Evolutionary conservation across 2,797 vertebrate genomes (phyloP).

Genomic region (Coracias cyanogaster): DNA sequence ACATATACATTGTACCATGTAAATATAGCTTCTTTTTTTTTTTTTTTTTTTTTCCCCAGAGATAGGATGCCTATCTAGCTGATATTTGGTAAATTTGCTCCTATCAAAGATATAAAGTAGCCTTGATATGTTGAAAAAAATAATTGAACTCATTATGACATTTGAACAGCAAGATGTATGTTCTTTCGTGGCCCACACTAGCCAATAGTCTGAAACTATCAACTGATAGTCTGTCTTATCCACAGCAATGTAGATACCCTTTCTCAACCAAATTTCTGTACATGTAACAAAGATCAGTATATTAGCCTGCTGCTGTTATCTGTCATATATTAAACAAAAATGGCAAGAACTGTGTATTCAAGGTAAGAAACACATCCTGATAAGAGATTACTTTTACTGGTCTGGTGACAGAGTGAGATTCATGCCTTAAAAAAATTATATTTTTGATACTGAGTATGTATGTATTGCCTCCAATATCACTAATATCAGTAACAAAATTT

Average conservation of each 20-base stretch:
- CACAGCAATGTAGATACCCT: neutral
- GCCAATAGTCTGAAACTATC: neutral
- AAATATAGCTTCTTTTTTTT: too few relatives aligned
- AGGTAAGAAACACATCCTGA: neutral
- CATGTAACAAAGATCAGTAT: neutral
- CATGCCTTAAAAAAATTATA: neutral
- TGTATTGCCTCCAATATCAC: neutral
- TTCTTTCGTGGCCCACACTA: neutral
- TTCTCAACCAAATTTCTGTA: neutral
- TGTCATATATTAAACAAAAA: neutral
- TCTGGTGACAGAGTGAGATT: neutral
- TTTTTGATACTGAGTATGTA: neutral
- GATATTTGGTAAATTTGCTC: neutral
- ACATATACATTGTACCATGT: neutral
- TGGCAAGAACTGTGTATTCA: neutral
- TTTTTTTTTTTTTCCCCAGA: neutral
- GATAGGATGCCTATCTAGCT: neutral
- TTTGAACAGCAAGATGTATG: neutral
- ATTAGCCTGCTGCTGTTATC: neutral
- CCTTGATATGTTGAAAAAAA: neutral
- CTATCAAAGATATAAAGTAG: neutral
- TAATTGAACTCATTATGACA: neutral
- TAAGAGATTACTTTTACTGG: neutral
- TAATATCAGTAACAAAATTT: neutral
- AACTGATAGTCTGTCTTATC: neutral